These are phyloP conservation scores for Sacculina carcini DNA, from an alignment of 2,888 invertebrate species.

Conservation along the genomic window DNA sequence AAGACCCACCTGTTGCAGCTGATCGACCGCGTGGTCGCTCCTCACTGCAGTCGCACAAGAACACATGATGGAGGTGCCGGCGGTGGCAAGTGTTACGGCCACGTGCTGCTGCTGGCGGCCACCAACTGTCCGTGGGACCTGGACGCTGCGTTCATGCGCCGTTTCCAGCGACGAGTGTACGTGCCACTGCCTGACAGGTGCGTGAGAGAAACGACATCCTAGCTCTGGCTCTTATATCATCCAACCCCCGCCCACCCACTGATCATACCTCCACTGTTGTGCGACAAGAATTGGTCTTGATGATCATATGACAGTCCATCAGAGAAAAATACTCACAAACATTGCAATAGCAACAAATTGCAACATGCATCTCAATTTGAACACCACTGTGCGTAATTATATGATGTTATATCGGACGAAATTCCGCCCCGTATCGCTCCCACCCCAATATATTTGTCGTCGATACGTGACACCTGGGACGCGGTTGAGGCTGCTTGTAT, in stretches of 20 bases:
- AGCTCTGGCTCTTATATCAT: neutral
- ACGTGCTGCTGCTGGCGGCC: slow-evolving; percentile 27
- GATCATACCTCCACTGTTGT: neutral
- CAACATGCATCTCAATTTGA: too few relatives aligned
- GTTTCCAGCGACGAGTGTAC: slow-evolving; percentile 29
- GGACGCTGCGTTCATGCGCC: slow-evolving; percentile 28
- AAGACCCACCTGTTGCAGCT: slow-evolving; percentile 31
- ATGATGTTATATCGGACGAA: too few relatives aligned
- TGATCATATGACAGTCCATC: neutral
- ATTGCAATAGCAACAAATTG: too few relatives aligned
- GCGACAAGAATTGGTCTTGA: neutral
- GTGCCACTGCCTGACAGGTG: slow-evolving; percentile 27
- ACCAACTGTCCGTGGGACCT: slow-evolving; percentile 36
- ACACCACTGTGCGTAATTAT: too few relatives aligned
- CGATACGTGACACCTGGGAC: neutral
- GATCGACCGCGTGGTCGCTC: slow-evolving; percentile 21
- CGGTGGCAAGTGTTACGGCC: too few relatives aligned
- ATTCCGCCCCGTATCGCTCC: neutral
- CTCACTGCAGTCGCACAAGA: slow-evolving; percentile 14
- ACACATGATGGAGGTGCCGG: too few relatives aligned
- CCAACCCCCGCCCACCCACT: neutral
- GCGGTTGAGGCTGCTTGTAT: neutral
- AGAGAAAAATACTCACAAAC: too few relatives aligned
- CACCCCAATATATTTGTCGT: neutral
- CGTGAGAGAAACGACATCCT: neutral